phyloP scores from a whole-genome alignment of 2,797 vertebrate genomes.

The Eospalax fontanierii region DNA sequence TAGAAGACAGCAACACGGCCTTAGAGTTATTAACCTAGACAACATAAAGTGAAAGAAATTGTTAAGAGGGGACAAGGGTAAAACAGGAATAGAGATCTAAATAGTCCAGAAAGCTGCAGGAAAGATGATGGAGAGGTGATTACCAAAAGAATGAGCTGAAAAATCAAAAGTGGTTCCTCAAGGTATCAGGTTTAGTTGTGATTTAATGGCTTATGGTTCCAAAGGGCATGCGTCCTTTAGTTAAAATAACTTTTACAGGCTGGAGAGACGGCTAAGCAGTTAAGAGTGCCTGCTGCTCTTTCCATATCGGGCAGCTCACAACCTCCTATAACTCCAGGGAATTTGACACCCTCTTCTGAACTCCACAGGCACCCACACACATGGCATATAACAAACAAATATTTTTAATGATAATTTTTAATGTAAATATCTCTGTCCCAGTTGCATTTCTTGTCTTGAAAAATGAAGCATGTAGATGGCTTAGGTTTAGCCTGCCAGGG shows the following conservation, averaged over 20 bases:
- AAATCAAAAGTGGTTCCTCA: background rate
- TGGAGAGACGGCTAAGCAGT: no score
- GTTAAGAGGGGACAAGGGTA: background rate
- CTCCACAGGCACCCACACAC: background rate
- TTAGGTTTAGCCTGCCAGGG: background rate
- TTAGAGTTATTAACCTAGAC: background rate
- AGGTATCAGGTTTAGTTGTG: background rate
- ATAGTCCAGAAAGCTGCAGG: background rate
- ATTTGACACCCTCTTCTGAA: background rate
- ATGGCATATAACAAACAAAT: background rate
- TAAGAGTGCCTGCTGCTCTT: no score
- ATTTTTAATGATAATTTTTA: background rate
- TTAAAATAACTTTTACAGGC: background rate
- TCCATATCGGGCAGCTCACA: no score
- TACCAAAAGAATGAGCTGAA: background rate
- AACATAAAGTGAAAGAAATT: background rate
- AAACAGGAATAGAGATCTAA: background rate
- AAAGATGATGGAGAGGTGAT: background rate
- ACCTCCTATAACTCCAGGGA: background rate
- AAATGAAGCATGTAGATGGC: conserved; percentile 45
- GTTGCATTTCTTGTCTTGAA: background rate
- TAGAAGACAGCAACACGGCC: background rate
- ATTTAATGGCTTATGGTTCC: conserved; percentile 32
- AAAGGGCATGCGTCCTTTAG: background rate
- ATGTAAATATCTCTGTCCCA: background rate